Percentiles rank a stretch among this genome's conserved stretches.
Evolutionary conservation across 1,140 invertebrate species (phyloP).

Genomic region (Apis mellifera): Amel_HAv3.1 CM009931.2:25822001-25822500

Average conservation of each 20-base stretch:
- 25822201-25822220: no score
- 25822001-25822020: conserved; percentile 15
- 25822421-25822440: background rate
- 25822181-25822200: no score
- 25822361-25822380: background rate
- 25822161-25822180: no score
- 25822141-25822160: no score
- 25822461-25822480: background rate
- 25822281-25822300: background rate
- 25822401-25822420: background rate
- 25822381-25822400: background rate
- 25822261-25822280: background rate
- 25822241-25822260: background rate
- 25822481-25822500: conserved; percentile 5
- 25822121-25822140: no score
- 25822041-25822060: conserved; percentile 16
- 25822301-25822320: background rate
- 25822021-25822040: conserved; percentile 47
- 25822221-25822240: no score
- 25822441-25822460: background rate
- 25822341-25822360: background rate
- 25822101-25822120: no score
- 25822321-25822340: background rate
- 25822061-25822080: background rate
- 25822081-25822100: background rate